Base-by-base conservation (phyloP, 2,888 invertebrate genomes). In the Macroteleia sp. region DNA sequence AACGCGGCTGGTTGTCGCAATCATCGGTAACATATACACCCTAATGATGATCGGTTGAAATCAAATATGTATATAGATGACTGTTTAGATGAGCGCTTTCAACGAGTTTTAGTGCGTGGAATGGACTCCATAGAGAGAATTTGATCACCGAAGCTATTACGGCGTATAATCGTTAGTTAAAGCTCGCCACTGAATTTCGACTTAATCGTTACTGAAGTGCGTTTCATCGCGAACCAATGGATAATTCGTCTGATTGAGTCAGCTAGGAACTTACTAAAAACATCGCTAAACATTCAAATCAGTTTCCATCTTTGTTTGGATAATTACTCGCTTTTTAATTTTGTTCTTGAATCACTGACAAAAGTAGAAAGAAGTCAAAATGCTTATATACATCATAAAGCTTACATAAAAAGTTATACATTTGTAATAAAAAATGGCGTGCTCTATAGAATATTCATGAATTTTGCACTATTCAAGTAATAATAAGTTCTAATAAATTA, bases 51-150 rank as follows among this genome's bases (percentile, higher is more conserved):
- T 73, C 56, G 59, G 73, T 66, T 9, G 59, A 50, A 64, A 64
- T 73, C 73, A 73, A 73, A 73, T 73, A 73, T 50, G 64, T 73
- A 66, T 73, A 73, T 50, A 25, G 50, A 73, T 59, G 73, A 50
- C 57, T 73, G 66, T 66, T 73, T 73, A 73, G 73, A 66, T 36
- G 48, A 36, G 57, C 66, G 66, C 64, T 64, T 73, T 73, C 50
- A 28, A 50, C 42, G 57, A 66, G 36, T 57, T 73, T 73, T 57
- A 56, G 64, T 66, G 16, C 52, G 44, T 12, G 36, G 14, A 66
- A 57, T 50, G 42, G 57, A 64, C 64, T 50, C 54, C 39, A 46
- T 56, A 56, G 30, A 66, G 64, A 56, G 41, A 61, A 64, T 64
- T 66, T 59, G 57, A 73, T 73, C 66, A 73, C 44, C 39, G 48